Conservation (phyloP, 1,140 invertebrate species). For the Drosophila nannoptera region DNA sequence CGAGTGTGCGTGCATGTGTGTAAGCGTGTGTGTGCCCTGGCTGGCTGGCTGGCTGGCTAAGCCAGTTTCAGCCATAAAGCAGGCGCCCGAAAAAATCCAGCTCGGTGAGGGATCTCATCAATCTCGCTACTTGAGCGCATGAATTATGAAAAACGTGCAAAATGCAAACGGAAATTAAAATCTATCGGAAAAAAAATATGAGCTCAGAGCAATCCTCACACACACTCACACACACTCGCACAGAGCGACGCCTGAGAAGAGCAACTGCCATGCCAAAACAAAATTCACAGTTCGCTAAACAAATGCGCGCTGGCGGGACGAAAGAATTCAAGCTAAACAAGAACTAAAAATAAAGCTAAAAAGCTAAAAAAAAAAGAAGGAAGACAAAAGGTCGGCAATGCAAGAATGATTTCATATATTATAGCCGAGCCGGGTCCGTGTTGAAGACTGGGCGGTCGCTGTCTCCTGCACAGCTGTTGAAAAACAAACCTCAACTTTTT, state of each 20-base stretch:
- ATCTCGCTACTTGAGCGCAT: constrained; percentile 75
- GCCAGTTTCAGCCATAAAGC: constrained; percentile 41
- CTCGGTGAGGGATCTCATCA: constrained; percentile 62
- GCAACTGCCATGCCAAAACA: constrained; percentile 39
- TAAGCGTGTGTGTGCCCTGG: constrained; percentile 4
- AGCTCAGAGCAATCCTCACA: constrained; percentile 22
- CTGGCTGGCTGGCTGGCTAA: constrained; percentile 29
- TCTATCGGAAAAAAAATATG: constrained; percentile 56
- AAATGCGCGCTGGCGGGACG: constrained; percentile 52
- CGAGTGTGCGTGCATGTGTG: constrained; percentile 27
- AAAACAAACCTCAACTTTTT: constrained; percentile 72
- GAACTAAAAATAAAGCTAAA: not conserved
- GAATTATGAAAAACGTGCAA: constrained; percentile 76
- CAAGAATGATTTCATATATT: constrained; percentile 71
- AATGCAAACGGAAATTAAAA: constrained; percentile 78
- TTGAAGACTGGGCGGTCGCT: constrained; percentile 10
- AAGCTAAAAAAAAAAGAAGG: constrained; percentile 18
- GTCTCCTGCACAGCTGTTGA: constrained; percentile 68
- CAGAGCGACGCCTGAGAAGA: constrained; percentile 8
- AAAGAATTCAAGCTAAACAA: constrained; percentile 64
- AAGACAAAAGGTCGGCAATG: constrained; percentile 12
- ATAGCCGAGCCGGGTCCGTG: constrained; percentile 18
- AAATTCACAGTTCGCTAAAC: constrained; percentile 73
- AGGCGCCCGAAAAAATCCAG: constrained; percentile 22
- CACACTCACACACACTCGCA: constrained; percentile 2